These are phyloP conservation scores for Automeris io DNA, from an alignment of 2,888 invertebrate species.

Conservation along the genomic window DNA sequence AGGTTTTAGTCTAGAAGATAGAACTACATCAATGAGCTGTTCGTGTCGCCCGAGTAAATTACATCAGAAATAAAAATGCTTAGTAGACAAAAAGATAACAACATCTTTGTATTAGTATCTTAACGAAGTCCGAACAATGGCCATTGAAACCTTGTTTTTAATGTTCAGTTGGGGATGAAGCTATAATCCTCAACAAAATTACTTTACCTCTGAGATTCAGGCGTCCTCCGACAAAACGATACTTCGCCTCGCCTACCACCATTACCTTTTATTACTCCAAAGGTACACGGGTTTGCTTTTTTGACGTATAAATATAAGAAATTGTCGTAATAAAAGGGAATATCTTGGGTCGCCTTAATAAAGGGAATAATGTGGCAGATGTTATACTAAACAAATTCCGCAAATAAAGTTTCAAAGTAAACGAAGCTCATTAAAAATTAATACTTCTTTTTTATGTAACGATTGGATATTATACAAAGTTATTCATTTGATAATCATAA, in stretches of 20 bases:
- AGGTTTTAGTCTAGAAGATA: no score
- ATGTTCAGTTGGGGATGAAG: constrained; percentile 40
- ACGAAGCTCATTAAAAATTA: constrained; percentile 27
- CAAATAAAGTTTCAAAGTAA: constrained; percentile 29
- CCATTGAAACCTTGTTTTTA: constrained; percentile 40
- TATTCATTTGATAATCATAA: no score
- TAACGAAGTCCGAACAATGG: constrained; percentile 26
- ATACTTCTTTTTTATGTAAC: constrained; percentile 12
- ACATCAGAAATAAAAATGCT: no score
- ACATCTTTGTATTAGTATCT: no score
- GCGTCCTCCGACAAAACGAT: constrained; percentile 45
- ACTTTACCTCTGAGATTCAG: constrained; percentile 47
- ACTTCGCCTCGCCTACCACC: constrained; percentile 38
- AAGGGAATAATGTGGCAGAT: constrained; percentile 28
- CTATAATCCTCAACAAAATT: constrained; percentile 47
- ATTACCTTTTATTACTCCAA: constrained; percentile 61
- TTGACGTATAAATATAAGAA: constrained; percentile 52
- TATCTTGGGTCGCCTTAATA: constrained; percentile 39
- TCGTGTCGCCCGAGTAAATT: no score
- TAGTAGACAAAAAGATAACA: no score
- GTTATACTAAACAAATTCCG: constrained; percentile 23
- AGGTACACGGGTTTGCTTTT: constrained; percentile 63
- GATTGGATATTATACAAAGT: no score
- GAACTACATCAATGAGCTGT: no score
- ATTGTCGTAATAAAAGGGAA: constrained; percentile 44